Percentiles rank a stretch among this genome's conserved stretches.
phyloP scores from a whole-genome alignment of 2,888 invertebrate species.

The Petrolisthes manimaculis region DNA sequence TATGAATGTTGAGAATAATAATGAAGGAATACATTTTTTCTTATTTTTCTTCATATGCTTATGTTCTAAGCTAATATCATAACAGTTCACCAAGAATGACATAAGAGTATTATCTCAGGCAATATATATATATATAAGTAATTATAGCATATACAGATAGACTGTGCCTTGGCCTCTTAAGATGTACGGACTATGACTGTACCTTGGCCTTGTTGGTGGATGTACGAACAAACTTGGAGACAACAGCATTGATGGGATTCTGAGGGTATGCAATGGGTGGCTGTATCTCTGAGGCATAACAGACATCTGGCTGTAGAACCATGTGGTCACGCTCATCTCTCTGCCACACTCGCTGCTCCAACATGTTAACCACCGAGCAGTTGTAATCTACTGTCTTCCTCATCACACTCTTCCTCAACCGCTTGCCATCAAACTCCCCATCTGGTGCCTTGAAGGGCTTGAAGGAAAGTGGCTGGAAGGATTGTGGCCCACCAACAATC shows the following conservation, averaged over 20 bases:
- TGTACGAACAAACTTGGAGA: constrained; percentile 94
- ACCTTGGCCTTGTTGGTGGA: constrained; percentile 89
- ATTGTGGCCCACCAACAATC: constrained; percentile 27
- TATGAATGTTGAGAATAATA: no score
- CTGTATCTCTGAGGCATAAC: constrained; percentile 92
- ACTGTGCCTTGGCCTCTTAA: no score
- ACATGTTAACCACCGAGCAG: constrained; percentile 89
- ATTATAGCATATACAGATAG: no score
- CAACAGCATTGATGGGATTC: constrained; percentile 96
- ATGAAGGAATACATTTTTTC: no score
- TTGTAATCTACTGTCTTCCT: constrained; percentile 98
- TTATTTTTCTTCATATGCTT: no score
- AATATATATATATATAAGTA: no score
- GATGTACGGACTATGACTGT: not conserved
- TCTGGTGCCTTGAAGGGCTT: constrained; percentile 66
- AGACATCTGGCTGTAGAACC: constrained; percentile 92
- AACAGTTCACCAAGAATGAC: no score
- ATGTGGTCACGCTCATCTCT: constrained; percentile 89
- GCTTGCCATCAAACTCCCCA: constrained; percentile 92
- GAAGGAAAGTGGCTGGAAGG: constrained; percentile 62
- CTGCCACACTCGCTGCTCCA: constrained; percentile 96
- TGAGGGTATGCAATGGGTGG: constrained; percentile 95
- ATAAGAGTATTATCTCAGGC: no score
- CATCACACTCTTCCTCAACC: constrained; percentile 95
- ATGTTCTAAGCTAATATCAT: no score